Evolutionary conservation across 2,113 vertebrate genomes (phyloP), one percentile per base, ranked within the genome.

Genomic region (Halcyon malimbica): DNA sequence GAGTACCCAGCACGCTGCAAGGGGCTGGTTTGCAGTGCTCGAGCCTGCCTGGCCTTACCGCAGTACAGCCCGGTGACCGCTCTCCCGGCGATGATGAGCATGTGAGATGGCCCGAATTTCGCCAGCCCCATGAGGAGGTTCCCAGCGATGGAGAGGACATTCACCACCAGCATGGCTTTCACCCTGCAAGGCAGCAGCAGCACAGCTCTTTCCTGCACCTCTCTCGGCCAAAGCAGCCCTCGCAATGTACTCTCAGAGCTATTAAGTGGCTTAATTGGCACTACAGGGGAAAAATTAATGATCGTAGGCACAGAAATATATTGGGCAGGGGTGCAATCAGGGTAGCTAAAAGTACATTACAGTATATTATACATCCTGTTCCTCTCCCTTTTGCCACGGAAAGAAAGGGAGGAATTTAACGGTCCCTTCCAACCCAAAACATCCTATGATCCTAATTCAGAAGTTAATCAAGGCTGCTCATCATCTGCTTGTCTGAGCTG

Each of bases 1-100:
- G 63, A 71, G 46, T 35, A 35, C 23, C n/a, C 39, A 44, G 39
- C 33, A 12, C 31, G 50, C 31, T 6, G 18, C 16, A 35, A 28
- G 35, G 70, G 51, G 41, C 57, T 56, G 60, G 16, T 69, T 20
- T 37, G 57, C 67, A 13, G 28, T 10, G 24, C 35, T 24, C 17
- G 56, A 20, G 17, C 29, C 62, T 16, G 29, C n/a, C 31, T 26
- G 41, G 5, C 96, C 98, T 98, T 94, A 99, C 99, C 99, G 4
- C 99, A 99, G 92, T 99, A 99, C 60, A 99, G 98, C 78, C 99
- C 99, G 29, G 99, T 99, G 29, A 99, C 67, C 0, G 98, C 97
- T 31, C 99, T 98, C 65, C 99, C 99, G 1, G 98, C 82, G 57
- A 99, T 99, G 93, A 99, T 98, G 97, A 99, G 98, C 70, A 99